Base-by-base conservation (phyloP, 2,113 vertebrate species). In the Tetrao urogallus region DNA sequence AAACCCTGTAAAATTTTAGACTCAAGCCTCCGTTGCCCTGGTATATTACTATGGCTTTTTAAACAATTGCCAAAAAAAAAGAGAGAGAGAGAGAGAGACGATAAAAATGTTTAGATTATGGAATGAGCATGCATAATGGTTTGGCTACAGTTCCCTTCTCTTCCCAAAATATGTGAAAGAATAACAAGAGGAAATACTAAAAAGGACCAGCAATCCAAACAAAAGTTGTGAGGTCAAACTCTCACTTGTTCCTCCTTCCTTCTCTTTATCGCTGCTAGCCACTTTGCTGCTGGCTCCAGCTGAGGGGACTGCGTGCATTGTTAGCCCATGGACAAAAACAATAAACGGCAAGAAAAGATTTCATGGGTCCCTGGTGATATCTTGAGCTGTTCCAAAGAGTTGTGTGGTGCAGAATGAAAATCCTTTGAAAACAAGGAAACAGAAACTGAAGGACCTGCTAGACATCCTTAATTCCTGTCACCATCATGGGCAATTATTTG, bases 191-290 rank as follows among this genome's bases (percentile, higher is more conserved):
- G 92, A 94, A 90, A 93, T 75, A 75, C 73, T 71, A 77, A 90
- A 88, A 96, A 93, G 90, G 86, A 66, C 20, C 43, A 67, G 82
- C 47, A 56, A 65, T 57, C 82, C 78, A 78, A 92, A 93, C 87
- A 93, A 91, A 92, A 57, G 52, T 73, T 78, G 77, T 93, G 87
- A 94, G 84, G 87, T 95, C 93, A 93, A 84, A 90, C 70, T 83
- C 80, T 90, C 86, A 42, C 77, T 90, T 81, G 77, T 67, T 90
- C 86, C 92, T 94, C 90, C 85, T 95, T 92, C 93, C 71, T 84
- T 86, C 65, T 78, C 57, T 90, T 78, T 93, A 86, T 91, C 30
- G 6, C 92, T 88, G 52, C 32, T 67, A 54, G 52, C 88, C 86
- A 88, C 82, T 90, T 72, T 63, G 80, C 88, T 86, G 57, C 70